Base-by-base conservation (phyloP, 1,140 invertebrate genomes). In the Drosophila rufa region DNA sequence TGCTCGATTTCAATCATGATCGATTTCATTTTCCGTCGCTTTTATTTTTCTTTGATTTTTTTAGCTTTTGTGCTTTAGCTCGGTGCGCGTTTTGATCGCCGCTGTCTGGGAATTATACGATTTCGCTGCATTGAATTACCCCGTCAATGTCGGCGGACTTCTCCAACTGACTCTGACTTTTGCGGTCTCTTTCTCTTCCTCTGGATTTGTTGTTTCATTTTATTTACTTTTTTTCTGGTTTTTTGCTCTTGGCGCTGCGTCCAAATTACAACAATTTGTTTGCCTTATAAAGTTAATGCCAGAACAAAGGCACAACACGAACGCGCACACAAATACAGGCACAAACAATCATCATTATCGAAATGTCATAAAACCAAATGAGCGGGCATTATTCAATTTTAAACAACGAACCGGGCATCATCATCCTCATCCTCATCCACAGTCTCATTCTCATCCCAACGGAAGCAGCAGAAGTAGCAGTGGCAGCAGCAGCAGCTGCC, bases 301-400 rank as follows among this genome's bases (percentile, higher is more conserved):
- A 75, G 75, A 86, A 86, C 85, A 87, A 79, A 90, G 79, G 82
- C 75, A 76, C 47, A 82, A 75, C 40, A 73, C 80, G 70, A 68
- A 65, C 40, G 4, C 38, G 12, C 36, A 22, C 53, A 56, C 53
- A 56, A 56, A 56, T 56, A 56, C 53, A 40, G 53, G 53, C 53
- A 36, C 58, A 79, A 82, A 85, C 68, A 90, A 90, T 85, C 86
- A 90, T 90, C 85, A 90, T 90, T 90, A 90, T 85, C 85, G 85
- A 91, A 87, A 90, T 90, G 85, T 90, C 85, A 90, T 90, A 90
- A 90, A 90, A 90, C 58, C 85, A 90, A 90, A 90, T 90, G 85
- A 78, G 71, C 85, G 81, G 66, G 69, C 85, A 90, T 90, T 90
- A 91, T 90, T 90, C 85, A 90, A 90, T 90, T 90, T 89, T 84